Percentiles rank a stretch among this genome's conserved stretches.
Conservation (phyloP, 2,888 invertebrate species). For the Drosophila pseudotalamancana region DNA sequence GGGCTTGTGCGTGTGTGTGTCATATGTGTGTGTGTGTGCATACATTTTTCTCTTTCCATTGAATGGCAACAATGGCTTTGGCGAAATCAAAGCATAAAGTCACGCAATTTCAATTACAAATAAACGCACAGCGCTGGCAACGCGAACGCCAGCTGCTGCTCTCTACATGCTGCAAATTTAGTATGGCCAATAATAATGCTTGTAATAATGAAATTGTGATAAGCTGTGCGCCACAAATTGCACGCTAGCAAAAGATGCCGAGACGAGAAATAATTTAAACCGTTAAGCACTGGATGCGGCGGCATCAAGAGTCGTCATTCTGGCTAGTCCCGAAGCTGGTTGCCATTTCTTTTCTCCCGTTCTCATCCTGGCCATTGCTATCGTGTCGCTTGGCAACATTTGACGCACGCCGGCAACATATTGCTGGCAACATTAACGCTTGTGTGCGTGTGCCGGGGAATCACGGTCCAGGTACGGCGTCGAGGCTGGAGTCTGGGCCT, state of each 20-base stretch:
- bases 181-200: slow-evolving; percentile 59
- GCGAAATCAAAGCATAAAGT: slow-evolving; percentile 75
- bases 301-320: slow-evolving; percentile 65
- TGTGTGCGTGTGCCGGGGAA: slow-evolving; percentile 21
- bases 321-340: slow-evolving; percentile 43
- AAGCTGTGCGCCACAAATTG: slow-evolving; percentile 77
- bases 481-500: slow-evolving; percentile 29
- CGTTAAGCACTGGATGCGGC: slow-evolving; percentile 64
- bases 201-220: slow-evolving; percentile 77
- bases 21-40: slow-evolving; percentile 35
- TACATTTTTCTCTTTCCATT: slow-evolving; percentile 33
- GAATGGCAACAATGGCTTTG: slow-evolving; percentile 44
- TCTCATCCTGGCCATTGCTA: slow-evolving; percentile 32
- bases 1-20: slow-evolving; percentile 8
- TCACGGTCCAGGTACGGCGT: slow-evolving; percentile 2
- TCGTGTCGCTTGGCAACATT: slow-evolving; percentile 53
- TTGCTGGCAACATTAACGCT: slow-evolving; percentile 68
- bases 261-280: slow-evolving; percentile 67
- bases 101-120: slow-evolving; percentile 77
- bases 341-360: neutral
- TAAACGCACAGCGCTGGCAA: slow-evolving; percentile 49
- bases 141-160: slow-evolving; percentile 31
- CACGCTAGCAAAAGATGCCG: slow-evolving; percentile 57
- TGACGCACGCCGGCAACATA: slow-evolving; percentile 69
- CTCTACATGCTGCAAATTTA: slow-evolving; percentile 30